Conservation (phyloP, 2,113 vertebrate species). For the Lycaon pictus region DNA sequence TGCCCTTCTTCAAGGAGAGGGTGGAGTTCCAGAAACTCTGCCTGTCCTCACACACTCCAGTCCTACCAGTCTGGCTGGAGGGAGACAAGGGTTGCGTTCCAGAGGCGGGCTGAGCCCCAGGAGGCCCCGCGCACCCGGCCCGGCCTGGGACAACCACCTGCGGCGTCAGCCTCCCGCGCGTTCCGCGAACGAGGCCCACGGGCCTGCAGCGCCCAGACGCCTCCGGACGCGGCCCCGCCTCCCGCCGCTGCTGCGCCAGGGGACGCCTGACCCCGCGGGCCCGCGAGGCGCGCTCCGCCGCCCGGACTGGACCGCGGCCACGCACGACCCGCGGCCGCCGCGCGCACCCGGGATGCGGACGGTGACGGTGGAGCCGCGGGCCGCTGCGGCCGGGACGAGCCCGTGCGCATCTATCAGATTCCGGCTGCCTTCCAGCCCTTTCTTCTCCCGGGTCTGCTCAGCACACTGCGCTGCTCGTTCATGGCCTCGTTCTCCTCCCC, state of each 20-base stretch:
- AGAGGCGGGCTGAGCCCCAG: accelerated
- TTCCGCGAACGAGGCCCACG: accelerated
- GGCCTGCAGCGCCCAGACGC: too few relatives aligned
- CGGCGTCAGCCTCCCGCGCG: too few relatives aligned
- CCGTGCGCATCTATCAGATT: slow-evolving; percentile 75
- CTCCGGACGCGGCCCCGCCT: background rate
- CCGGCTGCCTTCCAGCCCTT: too few relatives aligned
- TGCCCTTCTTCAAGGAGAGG: too few relatives aligned
- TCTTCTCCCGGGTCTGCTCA: too few relatives aligned
- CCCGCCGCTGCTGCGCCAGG: background rate
- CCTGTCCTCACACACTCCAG: too few relatives aligned
- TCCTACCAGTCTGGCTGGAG: too few relatives aligned
- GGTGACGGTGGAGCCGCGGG: slow-evolving; percentile 60
- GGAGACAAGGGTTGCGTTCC: too few relatives aligned
- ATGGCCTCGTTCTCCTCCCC: too few relatives aligned
- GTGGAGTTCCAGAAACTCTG: too few relatives aligned
- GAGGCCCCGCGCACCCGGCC: accelerated
- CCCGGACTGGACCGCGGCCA: accelerated
- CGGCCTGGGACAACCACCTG: accelerated
- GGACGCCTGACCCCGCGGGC: accelerated
- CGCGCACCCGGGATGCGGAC: accelerated
- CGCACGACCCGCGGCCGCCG: background rate
- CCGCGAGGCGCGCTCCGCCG: accelerated
- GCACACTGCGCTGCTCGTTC: too few relatives aligned
- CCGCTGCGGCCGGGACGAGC: slow-evolving; percentile 85